Percentiles rank a stretch among this genome's conserved stretches.
phyloP scores from a whole-genome alignment of 2,888 invertebrate species.

The Tanaodytes sp. region DNA sequence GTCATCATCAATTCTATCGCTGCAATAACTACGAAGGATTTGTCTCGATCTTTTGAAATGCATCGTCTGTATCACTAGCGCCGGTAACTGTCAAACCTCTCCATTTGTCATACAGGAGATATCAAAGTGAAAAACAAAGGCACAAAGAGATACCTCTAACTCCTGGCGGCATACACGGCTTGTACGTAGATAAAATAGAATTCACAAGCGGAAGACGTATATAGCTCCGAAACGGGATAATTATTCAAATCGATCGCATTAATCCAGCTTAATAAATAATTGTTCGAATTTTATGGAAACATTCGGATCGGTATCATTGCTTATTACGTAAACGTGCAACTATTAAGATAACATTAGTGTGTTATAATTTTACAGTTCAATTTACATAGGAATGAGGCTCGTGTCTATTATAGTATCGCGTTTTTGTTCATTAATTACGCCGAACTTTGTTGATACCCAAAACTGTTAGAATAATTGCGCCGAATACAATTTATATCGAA shows the following conservation, averaged over 20 bases:
- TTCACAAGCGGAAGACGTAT: conserved; percentile 21
- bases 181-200: conserved; percentile 31
- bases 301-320: too few species aligned
- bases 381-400: too few species aligned
- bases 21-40: conserved; percentile 12
- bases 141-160: conserved; percentile 30
- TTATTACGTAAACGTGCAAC: too few species aligned
- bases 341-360: too few species aligned
- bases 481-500: too few species aligned
- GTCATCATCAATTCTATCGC: too few species aligned
- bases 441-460: too few species aligned
- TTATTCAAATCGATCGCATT: conserved; percentile 8
- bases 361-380: too few species aligned
- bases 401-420: too few species aligned
- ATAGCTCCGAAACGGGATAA: conserved; percentile 17
- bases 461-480: too few species aligned
- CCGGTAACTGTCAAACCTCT: conserved; percentile 27
- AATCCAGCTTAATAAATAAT: conserved; percentile 6
- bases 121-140: conserved; percentile 32
- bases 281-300: too few species aligned
- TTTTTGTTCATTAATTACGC: too few species aligned
- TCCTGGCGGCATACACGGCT: conserved; percentile 10
- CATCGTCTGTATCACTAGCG: conserved; percentile 10
- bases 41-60: conserved; percentile 12
- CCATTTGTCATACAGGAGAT: conserved; percentile 34